phyloP scores from a whole-genome alignment of 2,797 vertebrate species.

The Botia almorhae region DNA sequence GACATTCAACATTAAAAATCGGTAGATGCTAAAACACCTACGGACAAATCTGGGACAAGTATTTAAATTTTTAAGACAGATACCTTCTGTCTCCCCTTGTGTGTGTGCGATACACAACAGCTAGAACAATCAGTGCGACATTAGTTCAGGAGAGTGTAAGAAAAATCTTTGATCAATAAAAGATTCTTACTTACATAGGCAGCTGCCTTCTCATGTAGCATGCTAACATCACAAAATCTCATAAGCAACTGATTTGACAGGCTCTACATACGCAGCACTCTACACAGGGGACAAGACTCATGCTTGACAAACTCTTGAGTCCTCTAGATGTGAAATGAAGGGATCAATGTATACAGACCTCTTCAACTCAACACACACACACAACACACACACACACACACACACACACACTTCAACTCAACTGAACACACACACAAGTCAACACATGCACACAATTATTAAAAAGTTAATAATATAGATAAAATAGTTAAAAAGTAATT shows the following conservation, averaged over 20 bases:
- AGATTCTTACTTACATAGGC: neutral
- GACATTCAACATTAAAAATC: neutral
- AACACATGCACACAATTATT: too few species aligned
- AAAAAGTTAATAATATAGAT: too few species aligned
- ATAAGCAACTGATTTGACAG: neutral
- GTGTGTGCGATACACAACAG: too few species aligned
- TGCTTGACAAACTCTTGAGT: neutral
- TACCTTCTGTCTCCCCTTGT: too few species aligned
- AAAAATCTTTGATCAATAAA: neutral
- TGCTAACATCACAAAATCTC: neutral
- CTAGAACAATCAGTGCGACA: too few species aligned
- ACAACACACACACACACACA: too few species aligned
- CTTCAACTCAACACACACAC: too few species aligned
- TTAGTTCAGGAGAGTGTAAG: neutral
- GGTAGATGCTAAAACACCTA: neutral
- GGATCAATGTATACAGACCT: neutral
- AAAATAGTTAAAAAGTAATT: too few species aligned
- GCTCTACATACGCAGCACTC: neutral
- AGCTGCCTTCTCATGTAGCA: neutral
- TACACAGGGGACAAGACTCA: too few species aligned
- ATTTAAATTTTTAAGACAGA: neutral
- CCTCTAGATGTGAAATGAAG: conserved; percentile 10
- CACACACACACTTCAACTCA: too few species aligned
- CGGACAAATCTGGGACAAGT: neutral
- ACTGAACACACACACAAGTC: too few species aligned